Percentiles rank a stretch among this genome's conserved stretches.
These are phyloP conservation scores for Proctacanthus coquilletti DNA, from an alignment of 1,140 invertebrate genomes.

Conservation along the genomic window DNA sequence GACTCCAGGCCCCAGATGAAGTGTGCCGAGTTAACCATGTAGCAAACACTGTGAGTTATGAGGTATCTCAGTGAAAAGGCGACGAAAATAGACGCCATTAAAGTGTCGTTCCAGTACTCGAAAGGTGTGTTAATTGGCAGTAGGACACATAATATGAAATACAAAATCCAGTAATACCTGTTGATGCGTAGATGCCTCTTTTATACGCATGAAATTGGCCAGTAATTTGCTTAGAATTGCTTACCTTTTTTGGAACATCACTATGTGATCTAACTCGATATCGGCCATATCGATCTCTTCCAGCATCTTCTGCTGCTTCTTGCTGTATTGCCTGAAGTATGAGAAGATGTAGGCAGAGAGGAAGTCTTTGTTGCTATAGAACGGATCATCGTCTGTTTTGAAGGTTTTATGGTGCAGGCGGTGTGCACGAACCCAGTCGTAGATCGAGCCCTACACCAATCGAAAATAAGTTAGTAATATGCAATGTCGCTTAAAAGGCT, in stretches of 20 bases:
- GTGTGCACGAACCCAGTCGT: slow-evolving; percentile 67
- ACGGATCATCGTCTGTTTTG: slow-evolving; percentile 79
- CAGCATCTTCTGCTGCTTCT: slow-evolving; percentile 50
- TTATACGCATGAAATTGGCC: no score
- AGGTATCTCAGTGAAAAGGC: slow-evolving; percentile 49
- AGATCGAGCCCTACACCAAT: slow-evolving; percentile 56
- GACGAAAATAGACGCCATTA: slow-evolving; percentile 41
- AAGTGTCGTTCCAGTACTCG: slow-evolving; percentile 55
- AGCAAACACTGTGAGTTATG: slow-evolving; percentile 41
- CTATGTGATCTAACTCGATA: slow-evolving; percentile 63
- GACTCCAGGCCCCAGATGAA: slow-evolving; percentile 54
- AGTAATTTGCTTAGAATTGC: slow-evolving; percentile 3
- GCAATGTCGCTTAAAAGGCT: no score
- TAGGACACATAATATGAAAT: slow-evolving; percentile 43
- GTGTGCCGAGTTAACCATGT: slow-evolving; percentile 52
- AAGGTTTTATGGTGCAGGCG: slow-evolving; percentile 80
- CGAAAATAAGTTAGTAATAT: no score
- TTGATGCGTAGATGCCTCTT: no score
- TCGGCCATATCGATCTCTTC: slow-evolving; percentile 71
- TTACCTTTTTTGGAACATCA: slow-evolving; percentile 71
- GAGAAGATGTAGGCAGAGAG: slow-evolving; percentile 65
- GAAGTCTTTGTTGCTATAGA: slow-evolving; percentile 73
- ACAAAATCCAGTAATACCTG: slow-evolving; percentile 57
- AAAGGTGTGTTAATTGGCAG: slow-evolving; percentile 56
- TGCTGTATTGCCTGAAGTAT: slow-evolving; percentile 51